Conservation (phyloP, 2,888 invertebrate genomes). For the Podotricha telesiphe region DNA sequence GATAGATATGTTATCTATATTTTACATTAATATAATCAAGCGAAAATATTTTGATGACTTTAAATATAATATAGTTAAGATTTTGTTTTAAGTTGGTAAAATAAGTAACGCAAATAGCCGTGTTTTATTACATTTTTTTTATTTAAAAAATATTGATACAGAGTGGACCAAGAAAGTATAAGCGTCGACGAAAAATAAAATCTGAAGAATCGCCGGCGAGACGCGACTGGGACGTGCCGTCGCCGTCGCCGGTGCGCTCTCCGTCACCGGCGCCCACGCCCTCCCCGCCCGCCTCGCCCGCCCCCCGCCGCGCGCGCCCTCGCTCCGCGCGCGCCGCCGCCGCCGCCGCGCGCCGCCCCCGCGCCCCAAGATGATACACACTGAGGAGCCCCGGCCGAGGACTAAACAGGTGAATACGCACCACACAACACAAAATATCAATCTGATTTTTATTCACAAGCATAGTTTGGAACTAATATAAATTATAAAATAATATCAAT, state of each 20-base stretch:
- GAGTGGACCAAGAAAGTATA: constrained; percentile 91
- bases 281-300: constrained; percentile 40
- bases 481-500: too few species aligned
- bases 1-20: not conserved
- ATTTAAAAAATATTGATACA: constrained; percentile 52
- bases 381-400: constrained; percentile 85
- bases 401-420: constrained; percentile 87
- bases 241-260: constrained; percentile 66
- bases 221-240: constrained; percentile 45
- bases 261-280: constrained; percentile 75
- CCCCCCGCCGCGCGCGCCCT: constrained; percentile 60
- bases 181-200: constrained; percentile 90
- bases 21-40: too few species aligned
- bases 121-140: too few species aligned
- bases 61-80: too few species aligned
- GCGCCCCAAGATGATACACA: constrained; percentile 91
- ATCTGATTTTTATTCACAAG: too few species aligned
- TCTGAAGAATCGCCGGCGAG: constrained; percentile 56
- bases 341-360: constrained; percentile 53
- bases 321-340: too few species aligned
- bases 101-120: too few species aligned
- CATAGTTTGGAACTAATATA: too few species aligned
- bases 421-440: too few species aligned
- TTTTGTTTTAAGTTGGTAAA: too few species aligned
- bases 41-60: too few species aligned